Evolutionary conservation across 37 sponge, comb jelly and placozoan genomes (phyloP).

Genomic region (Eunapius fragilis): DNA sequence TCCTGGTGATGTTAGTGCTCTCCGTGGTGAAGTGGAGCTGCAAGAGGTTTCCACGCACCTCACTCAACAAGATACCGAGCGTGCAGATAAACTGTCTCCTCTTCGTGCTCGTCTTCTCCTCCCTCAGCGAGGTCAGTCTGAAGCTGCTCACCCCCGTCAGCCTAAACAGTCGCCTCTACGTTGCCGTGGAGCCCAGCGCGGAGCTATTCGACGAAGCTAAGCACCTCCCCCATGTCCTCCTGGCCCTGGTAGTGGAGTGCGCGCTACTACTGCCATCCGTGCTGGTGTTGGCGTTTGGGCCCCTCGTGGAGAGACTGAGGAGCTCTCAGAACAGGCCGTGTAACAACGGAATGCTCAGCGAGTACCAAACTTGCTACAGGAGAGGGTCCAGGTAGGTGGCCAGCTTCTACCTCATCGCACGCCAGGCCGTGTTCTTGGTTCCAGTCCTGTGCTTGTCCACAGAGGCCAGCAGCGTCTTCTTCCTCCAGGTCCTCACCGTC

Average conservation of each 20-base stretch:
- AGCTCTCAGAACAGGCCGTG: background rate
- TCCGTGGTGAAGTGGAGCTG: background rate
- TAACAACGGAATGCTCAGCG: no score
- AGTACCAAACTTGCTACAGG: constrained; percentile 33
- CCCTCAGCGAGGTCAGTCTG: constrained; percentile 12
- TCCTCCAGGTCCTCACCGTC: constrained; percentile 17
- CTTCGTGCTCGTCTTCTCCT: constrained; percentile 1
- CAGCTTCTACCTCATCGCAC: constrained; percentile 9
- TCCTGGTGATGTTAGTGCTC: background rate
- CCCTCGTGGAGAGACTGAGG: background rate
- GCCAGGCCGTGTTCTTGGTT: constrained; percentile 29
- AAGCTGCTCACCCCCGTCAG: background rate
- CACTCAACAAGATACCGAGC: background rate
- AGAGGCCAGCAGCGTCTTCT: background rate
- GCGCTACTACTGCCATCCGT: background rate
- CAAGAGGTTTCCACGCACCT: background rate
- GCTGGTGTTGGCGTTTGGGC: background rate
- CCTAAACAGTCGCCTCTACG: background rate
- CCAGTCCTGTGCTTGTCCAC: background rate
- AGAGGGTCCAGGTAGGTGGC: background rate
- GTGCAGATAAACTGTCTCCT: constrained; percentile 7
- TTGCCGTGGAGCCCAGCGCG: background rate
- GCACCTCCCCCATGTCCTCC: constrained; percentile 11
- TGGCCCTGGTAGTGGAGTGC: constrained; percentile 6
- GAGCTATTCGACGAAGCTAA: background rate